Evolutionary conservation across 2,113 vertebrate species (phyloP).

Genomic region (Macrotis lagotis): DNA sequence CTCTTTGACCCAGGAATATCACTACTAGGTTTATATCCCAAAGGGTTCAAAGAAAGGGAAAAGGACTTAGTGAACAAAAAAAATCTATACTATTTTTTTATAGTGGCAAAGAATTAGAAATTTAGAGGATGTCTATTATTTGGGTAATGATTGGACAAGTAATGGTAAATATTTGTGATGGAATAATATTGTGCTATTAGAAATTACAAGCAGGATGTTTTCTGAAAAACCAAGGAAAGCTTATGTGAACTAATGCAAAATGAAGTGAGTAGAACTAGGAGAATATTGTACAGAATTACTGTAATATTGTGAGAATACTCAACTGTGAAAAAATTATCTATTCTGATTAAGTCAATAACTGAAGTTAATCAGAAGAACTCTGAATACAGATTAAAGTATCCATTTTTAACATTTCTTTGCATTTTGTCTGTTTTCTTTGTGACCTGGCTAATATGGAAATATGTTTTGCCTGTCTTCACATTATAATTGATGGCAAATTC

Average conservation of each 20-base stretch:
- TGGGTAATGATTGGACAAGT: background rate
- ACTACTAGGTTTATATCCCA: background rate
- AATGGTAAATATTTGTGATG: background rate
- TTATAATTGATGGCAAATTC: background rate
- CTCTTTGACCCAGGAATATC: background rate
- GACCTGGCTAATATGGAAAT: background rate
- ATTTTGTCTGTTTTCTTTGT: background rate
- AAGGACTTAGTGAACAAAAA: background rate
- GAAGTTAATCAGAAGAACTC: background rate
- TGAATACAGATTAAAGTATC: background rate
- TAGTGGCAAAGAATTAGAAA: background rate
- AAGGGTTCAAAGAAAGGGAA: background rate
- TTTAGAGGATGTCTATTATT: background rate
- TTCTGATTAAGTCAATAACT: background rate
- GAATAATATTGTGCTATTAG: too few relatives aligned
- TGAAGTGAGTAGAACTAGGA: too few relatives aligned
- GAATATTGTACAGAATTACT: too few relatives aligned
- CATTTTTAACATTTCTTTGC: background rate
- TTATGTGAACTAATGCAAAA: too few relatives aligned
- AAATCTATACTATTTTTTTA: background rate
- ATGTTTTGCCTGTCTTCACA: background rate
- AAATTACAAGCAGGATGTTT: too few relatives aligned
- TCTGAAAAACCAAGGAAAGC: too few relatives aligned
- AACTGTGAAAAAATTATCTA: background rate
- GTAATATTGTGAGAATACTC: background rate